Conservation (phyloP, 2,888 invertebrate species). For the Zonitis immaculata region DNA sequence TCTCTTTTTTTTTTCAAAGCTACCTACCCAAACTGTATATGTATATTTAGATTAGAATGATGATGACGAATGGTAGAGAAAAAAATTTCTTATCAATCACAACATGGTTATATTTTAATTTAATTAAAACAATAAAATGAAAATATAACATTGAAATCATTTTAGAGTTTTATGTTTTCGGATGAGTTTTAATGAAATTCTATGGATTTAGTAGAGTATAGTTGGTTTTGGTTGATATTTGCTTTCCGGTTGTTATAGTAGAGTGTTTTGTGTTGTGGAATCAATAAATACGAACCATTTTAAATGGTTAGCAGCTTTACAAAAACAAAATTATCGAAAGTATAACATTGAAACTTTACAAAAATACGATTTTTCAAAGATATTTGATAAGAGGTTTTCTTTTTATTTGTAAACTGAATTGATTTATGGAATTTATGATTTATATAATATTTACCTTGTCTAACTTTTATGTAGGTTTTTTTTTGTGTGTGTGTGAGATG, state of each 20-base stretch:
- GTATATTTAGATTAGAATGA: background rate
- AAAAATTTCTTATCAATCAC: background rate
- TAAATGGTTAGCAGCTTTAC: conserved; percentile 13
- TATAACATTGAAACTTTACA: conserved; percentile 21
- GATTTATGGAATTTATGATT: conserved; percentile 26
- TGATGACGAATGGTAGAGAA: background rate
- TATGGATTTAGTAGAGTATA: background rate
- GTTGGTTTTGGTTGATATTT: background rate
- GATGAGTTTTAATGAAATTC: background rate
- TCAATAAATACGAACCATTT: conserved; percentile 15
- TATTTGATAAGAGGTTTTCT: conserved; percentile 1
- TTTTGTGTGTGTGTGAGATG: too few species aligned
- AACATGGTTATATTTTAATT: background rate
- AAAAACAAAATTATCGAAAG: too few species aligned
- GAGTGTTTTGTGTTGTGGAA: conserved; percentile 3
- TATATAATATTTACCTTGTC: conserved; percentile 23
- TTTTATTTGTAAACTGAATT: conserved; percentile 6
- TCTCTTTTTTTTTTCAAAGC: too few species aligned
- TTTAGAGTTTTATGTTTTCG: background rate
- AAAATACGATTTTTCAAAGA: conserved; percentile 23
- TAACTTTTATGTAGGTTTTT: conserved; percentile 5
- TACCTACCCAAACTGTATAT: background rate
- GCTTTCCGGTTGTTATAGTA: too few species aligned
- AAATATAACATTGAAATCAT: background rate
- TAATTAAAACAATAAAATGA: conserved; percentile 11